Base-by-base conservation (phyloP, 2,797 vertebrate genomes). In the Poliocrania exsul region DNA sequence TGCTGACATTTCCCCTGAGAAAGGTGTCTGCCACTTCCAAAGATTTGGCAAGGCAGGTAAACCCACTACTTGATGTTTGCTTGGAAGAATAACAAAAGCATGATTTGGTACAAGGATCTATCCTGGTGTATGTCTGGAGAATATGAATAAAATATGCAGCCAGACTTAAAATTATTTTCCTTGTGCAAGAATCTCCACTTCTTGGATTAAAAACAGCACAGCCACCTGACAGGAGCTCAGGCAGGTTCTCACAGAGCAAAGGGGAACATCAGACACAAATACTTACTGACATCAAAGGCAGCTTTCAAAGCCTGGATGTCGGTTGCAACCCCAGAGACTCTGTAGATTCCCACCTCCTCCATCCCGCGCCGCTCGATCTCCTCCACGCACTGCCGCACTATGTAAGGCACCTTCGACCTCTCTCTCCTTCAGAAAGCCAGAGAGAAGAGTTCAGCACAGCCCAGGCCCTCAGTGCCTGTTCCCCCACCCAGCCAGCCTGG, bases 291-390 rank as follows among this genome's bases (percentile, higher is more conserved):
- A 93, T 99, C 99, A 61, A 99, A 99, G 31, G 99, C 98, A 5
- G 98, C 99, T 97, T 99, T 99, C 94, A 99, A 94, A 1, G 98
- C 97, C 88, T 99, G 99, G 97, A 99, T 99, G 92, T 99, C 99
- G 0, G 99, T 99, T 13, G 99, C 99, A 5, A 99, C 99, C 1
- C 99, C 99, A 0, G 99, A 99, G 74, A 99, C 99, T 3, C 99
- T 97, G 97, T 99, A 99, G 97, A 99, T 99, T 74, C 99, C 99
- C 97, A 99, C 99, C 85, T 99, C 99, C 70, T 99, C 99, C 99
- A 99, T 98, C 35, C 99, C 99, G 4, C 99, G 98, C 28, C 99
- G 98, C 96, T 99, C 99, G 0, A 99, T 99, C 98, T 99, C 99
- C 95, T 99, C 99, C 95, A 99, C 98, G 2, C 99, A 99, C 97